phyloP scores from a whole-genome alignment of 2,888 invertebrate genomes.

The Callosobruchus maculatus region DNA sequence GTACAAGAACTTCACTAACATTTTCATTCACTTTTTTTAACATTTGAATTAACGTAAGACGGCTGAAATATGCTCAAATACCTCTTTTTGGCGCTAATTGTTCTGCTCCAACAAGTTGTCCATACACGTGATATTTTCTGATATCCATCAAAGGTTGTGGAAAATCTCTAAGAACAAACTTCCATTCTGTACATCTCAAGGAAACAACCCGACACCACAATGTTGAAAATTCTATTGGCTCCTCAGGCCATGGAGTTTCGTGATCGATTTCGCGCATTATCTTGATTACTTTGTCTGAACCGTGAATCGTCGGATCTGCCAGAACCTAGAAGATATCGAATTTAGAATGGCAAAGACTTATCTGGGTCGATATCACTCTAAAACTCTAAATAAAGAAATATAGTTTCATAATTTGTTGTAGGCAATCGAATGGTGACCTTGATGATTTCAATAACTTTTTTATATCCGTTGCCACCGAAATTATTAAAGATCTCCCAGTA shows the following conservation, averaged over 20 bases:
- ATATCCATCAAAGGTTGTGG: conserved; percentile 89
- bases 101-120: conserved; percentile 87
- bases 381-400: too few relatives aligned
- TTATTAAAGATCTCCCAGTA: too few relatives aligned
- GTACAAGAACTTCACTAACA: too few relatives aligned
- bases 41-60: too few relatives aligned
- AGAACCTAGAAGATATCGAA: conserved; percentile 56
- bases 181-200: conserved; percentile 80
- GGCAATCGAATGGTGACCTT: too few relatives aligned
- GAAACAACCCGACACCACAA: conserved; percentile 90
- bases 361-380: too few relatives aligned
- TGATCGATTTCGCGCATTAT: conserved; percentile 79
- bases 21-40: too few relatives aligned
- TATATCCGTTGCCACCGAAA: too few relatives aligned
- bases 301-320: conserved; percentile 85
- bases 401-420: too few relatives aligned
- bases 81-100: conserved; percentile 63
- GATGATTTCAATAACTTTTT: too few relatives aligned
- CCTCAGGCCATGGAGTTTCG: conserved; percentile 90
- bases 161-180: conserved; percentile 87
- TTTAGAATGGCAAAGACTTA: too few relatives aligned
- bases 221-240: conserved; percentile 82
- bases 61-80: conserved; percentile 41
- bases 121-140: conserved; percentile 81
- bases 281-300: conserved; percentile 68